These are phyloP conservation scores for Stenolophus ochropezus DNA, from an alignment of 2,888 invertebrate genomes.

Conservation along the genomic window DNA sequence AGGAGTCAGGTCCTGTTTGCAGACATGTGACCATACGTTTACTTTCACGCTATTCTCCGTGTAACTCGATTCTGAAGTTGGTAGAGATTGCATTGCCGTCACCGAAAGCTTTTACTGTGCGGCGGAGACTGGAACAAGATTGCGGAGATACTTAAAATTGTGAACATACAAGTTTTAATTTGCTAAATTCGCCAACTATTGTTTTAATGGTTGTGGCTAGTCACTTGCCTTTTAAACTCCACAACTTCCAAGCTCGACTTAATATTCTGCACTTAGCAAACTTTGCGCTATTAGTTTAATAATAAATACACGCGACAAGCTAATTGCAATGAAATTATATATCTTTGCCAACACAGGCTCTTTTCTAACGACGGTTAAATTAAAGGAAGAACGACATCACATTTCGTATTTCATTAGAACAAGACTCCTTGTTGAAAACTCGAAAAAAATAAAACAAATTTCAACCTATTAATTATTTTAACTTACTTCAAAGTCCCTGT, in stretches of 20 bases:
- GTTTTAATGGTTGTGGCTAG: conserved; percentile 34
- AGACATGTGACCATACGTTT: background rate
- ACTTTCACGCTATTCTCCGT: background rate
- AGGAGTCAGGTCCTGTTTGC: background rate
- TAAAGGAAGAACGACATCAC: too few species aligned
- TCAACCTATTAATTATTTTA: too few species aligned
- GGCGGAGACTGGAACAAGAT: conserved; percentile 30
- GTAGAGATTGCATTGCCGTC: conserved; percentile 17
- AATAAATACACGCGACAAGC: conserved; percentile 2
- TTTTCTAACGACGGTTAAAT: background rate
- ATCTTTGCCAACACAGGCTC: background rate
- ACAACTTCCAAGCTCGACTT: conserved; percentile 1
- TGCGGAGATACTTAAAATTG: conserved; percentile 36
- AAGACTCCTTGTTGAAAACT: too few species aligned
- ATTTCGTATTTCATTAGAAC: too few species aligned
- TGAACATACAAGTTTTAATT: conserved; percentile 37
- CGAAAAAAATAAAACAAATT: too few species aligned
- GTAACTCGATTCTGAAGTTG: conserved; percentile 34
- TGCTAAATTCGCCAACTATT: conserved; percentile 32
- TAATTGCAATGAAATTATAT: background rate
- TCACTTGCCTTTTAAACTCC: conserved; percentile 13
- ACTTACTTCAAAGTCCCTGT: too few species aligned
- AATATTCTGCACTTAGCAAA: conserved; percentile 7
- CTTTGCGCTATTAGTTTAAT: conserved; percentile 1
- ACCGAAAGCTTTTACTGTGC: conserved; percentile 15